Conservation (phyloP, 2,113 vertebrate species). For the Dicaeum eximium region DNA sequence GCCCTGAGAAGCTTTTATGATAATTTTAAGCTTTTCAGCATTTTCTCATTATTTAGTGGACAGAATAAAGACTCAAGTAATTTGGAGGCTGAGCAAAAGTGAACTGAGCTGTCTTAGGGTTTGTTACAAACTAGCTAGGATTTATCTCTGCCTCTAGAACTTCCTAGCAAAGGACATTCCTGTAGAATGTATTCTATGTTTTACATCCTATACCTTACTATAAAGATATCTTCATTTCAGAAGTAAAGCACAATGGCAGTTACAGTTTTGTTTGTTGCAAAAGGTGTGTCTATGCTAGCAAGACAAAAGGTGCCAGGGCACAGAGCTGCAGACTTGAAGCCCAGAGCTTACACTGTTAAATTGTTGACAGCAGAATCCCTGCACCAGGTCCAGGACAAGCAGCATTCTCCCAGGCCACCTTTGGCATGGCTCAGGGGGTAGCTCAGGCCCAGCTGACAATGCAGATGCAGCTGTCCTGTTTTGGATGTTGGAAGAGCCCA, state of each 20-base stretch:
- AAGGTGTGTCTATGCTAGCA: not conserved
- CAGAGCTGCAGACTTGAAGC: not conserved
- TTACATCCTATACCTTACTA: not conserved
- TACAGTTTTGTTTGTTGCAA: not conserved
- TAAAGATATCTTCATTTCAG: not conserved
- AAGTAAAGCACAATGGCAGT: not conserved
- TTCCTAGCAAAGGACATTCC: not conserved
- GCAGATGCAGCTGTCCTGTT: not conserved
- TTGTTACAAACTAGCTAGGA: not conserved
- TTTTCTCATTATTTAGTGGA: not conserved
- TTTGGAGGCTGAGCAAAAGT: not conserved
- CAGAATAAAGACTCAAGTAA: not conserved
- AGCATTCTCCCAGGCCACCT: not conserved
- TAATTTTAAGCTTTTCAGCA: not conserved
- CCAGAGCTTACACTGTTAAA: not conserved
- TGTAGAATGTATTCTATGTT: rapidly evolving
- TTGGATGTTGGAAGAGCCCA: not conserved
- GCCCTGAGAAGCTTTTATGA: not conserved
- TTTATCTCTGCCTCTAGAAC: not conserved
- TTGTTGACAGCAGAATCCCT: no score
- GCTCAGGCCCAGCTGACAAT: not conserved
- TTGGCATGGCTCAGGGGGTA: not conserved
- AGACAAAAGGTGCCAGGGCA: not conserved
- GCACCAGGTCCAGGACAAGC: not conserved
- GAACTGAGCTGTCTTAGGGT: not conserved